Evolutionary conservation across 1,140 invertebrate genomes (phyloP).

Genomic region (Ceratitis capitata): DNA sequence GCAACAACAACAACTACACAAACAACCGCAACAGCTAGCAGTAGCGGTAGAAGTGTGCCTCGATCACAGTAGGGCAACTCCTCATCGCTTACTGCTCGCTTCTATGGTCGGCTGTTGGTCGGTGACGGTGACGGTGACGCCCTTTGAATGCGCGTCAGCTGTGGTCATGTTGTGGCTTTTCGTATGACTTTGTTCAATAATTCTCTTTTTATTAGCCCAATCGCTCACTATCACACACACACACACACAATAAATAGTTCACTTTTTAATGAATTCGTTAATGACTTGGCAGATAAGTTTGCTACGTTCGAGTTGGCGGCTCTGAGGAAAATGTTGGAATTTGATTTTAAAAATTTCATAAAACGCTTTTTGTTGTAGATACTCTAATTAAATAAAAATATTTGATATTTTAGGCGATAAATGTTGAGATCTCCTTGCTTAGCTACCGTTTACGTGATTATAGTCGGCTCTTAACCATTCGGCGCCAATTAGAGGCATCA

Average conservation of each 20-base stretch:
- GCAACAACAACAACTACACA: neutral
- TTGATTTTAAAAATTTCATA: too few species aligned
- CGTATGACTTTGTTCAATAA: constrained; percentile 37
- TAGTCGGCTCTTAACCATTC: too few species aligned
- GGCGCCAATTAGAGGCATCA: too few species aligned
- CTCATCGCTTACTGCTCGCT: neutral
- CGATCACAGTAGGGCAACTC: neutral
- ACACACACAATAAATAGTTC: neutral
- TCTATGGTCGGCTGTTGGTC: neutral
- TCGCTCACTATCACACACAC: neutral
- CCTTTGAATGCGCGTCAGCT: constrained; percentile 4
- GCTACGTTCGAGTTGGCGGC: neutral
- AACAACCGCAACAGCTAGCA: neutral
- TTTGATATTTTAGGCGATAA: too few species aligned
- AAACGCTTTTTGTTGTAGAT: too few species aligned
- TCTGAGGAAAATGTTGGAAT: neutral
- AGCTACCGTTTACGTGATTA: too few species aligned
- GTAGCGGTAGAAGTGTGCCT: neutral
- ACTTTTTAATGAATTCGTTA: constrained; percentile 30
- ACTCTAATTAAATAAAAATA: too few species aligned
- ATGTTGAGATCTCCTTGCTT: too few species aligned
- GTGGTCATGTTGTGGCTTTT: constrained; percentile 35
- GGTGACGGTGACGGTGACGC: neutral
- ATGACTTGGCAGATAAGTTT: constrained; percentile 20
- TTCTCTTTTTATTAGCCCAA: constrained; percentile 34